Evolutionary conservation across 2,888 invertebrate genomes (phyloP).

Genomic region (Dryomyza anilis): DNA sequence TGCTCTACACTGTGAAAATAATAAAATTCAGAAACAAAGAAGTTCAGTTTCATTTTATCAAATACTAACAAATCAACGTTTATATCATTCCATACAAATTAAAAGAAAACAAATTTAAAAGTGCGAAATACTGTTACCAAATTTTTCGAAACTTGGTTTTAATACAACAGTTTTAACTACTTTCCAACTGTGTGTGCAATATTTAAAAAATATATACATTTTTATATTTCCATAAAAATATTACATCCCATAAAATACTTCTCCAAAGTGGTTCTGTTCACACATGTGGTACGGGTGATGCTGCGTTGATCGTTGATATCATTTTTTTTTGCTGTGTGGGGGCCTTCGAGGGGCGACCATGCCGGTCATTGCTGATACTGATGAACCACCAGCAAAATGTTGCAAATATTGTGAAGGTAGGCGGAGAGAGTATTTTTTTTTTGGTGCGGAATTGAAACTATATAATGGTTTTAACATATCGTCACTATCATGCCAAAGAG

Average conservation of each 20-base stretch:
- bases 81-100: constrained; percentile 14
- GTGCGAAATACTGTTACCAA: constrained; percentile 15
- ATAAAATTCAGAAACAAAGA: background rate
- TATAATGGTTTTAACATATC: too few relatives aligned
- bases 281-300: constrained; percentile 41
- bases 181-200: constrained; percentile 8
- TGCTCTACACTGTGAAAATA: background rate
- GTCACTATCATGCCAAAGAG: too few relatives aligned
- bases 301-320: constrained; percentile 40
- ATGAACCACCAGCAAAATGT: constrained; percentile 86
- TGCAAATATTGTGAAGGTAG: constrained; percentile 92
- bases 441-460: too few relatives aligned
- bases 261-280: too few relatives aligned
- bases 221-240: too few relatives aligned
- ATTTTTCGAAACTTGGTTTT: too few relatives aligned
- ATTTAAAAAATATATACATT: too few relatives aligned
- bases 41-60: too few relatives aligned
- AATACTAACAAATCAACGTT: background rate
- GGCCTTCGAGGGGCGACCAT: constrained; percentile 63
- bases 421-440: too few relatives aligned
- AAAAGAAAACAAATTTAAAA: constrained; percentile 11
- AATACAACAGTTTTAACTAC: too few relatives aligned
- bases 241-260: too few relatives aligned
- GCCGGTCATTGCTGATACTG: constrained; percentile 70
- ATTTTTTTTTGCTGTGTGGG: constrained; percentile 45